Base-by-base conservation (phyloP, 2,113 vertebrate species). In the Chaenogobius annularis region DNA sequence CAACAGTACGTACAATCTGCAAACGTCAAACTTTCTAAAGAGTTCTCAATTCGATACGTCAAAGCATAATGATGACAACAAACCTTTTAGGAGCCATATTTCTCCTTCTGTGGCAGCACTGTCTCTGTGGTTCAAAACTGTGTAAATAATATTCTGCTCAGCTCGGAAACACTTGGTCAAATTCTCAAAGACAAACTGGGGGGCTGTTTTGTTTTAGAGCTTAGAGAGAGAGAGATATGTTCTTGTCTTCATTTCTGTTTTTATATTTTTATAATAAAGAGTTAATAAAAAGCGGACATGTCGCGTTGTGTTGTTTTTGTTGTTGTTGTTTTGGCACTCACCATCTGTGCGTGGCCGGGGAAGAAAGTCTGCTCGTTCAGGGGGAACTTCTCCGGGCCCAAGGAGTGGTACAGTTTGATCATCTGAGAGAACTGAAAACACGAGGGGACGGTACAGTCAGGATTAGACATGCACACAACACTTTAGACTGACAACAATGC, bases 331-430 rank as follows among this genome's bases (percentile, higher is more conserved):
- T 26, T 26, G 66, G 63, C 68, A 96, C 98, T 98, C 87, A 99
- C 98, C 97, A 99, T 99, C 90, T 97, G 95, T 37, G 94, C 94
- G 86, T 98, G 95, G 92, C 93, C 96, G 78, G 96, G 96, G 82
- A 95, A 97, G 91, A 99, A 99, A 0, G 95, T 96, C 84, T 99
- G 97, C 71, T 98, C 96, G 75, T 98, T 97, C 7, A 99, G 93
- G 3, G 97, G 98, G 71, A 99, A 99, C 84, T 98, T 98, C 91
- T 97, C 97, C 1, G 96, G 93, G 35, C 96, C 96, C 79, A 98
- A 77, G 0, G 89, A 92, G 67, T 94, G 95, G 93, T 96, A 98
- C 88, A 99, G 96, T 87, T 96, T 98, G 85, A 99, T 97, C 90
- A 99, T 96, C 62, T 99, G 98, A 74, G 97, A 96, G 85, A 98